Evolutionary conservation across 2,888 invertebrate species (phyloP), one percentile per base, ranked within the genome.

Genomic region (Cephonodes hylas): DNA sequence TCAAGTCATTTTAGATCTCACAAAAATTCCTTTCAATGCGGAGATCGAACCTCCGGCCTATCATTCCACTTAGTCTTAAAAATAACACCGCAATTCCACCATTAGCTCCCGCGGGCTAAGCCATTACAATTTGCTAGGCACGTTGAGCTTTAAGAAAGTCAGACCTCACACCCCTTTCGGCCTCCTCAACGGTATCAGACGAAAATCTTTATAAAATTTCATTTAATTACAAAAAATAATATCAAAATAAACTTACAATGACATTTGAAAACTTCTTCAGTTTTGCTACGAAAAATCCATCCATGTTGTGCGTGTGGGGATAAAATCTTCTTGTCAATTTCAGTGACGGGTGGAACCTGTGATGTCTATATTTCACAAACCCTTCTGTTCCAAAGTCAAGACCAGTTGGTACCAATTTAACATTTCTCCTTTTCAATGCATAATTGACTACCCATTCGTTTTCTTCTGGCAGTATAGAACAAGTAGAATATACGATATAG

Each of bases 221-320:
- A n/a, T n/a, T n/a, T n/a, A n/a, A n/a, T n/a, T n/a, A 34, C 13
- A 10, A 10, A 13, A 4, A 38, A 38, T 23, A 10, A 45, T 45
- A 22, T 45, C 13, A 13, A 45, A 13, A 20, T 53, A 38, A n/a
- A 88, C 93, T 91, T 79, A 93, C 93, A 79, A 91, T 90, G 44
- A 94, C 93, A 90, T 99, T 97, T 0, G 97, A 97, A 83, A 99
- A 96, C 83, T 99, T 99, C 89, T 98, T 98, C 13, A 99, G 87
- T 90, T 99, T 99, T 0, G 99, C 99, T 1, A 99, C 99, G 91
- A 96, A 99, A 88, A 99, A 99, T 3, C 99, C 99, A 89, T 99
- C 99, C 96, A 99, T 97, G 83, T 99, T 99, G 84, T 99, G 98
- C 2, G 96, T 96, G 83, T 99, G 99, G 0, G 99, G 99, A 89